Evolutionary conservation across 1,140 invertebrate species (phyloP), one percentile per base, ranked within the genome.

Genomic region (Drosophila lowei): DNA sequence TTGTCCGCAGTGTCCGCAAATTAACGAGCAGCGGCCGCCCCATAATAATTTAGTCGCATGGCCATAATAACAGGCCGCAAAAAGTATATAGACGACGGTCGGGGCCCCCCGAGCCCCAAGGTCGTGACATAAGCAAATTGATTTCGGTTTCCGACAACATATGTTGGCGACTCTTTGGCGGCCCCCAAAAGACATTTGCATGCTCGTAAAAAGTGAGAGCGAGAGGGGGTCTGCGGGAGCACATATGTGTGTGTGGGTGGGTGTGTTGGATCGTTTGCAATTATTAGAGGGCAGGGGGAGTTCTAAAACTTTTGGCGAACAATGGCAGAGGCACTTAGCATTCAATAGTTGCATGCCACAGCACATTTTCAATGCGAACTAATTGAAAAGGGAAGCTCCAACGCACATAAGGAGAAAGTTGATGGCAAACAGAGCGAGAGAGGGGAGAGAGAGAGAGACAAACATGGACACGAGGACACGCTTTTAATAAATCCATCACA

Each of bases 401-500:
- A 43, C 30, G 47, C 53, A 68, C 21, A 25, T 25, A 25, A 67
- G 73, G 81, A 77, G 58, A 86, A 85, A 77, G 68, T 79, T 79
- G 62, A 79, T 62, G 77, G 41, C 59, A 75, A 75, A 74, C 71
- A 78, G 34, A 78, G 43, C 23, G 43, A 62, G n/a, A 54, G 38
- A 46, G 41, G 15, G 8, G 9, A 8, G 30, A 30, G 2, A 3
- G 8, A 9, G 8, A 9, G 28, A 16, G 2, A 13, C 1, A 52
- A 23, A 38, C 34, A 38, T 13, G 34, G 53, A 79, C 76, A 79
- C 46, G 61, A 54, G 70, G 63, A 85, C 77, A 85, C 72, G 81
- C 83, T 78, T 88, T 86, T 86, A 84, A 86, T 86, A 86, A 86
- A 86, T 86, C 78, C 81, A 88, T 86, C 81, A 85, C 77, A 85